Evolutionary conservation across 2,113 vertebrate genomes (phyloP).

Genomic region (Hippocampus zosterae): DNA sequence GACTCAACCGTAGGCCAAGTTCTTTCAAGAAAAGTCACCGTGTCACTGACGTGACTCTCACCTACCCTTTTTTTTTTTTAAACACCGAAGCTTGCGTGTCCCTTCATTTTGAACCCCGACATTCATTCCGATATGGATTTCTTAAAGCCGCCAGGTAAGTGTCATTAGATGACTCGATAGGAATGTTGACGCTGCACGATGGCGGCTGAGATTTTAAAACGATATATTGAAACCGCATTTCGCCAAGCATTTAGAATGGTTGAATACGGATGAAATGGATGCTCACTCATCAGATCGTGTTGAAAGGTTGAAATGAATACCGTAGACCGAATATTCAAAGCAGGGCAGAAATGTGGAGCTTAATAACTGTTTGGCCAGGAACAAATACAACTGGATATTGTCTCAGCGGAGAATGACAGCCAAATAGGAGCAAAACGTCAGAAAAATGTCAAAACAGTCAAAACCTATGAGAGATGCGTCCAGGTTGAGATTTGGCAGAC

Average conservation of each 20-base stretch:
- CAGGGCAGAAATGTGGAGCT: background rate
- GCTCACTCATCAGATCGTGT: too few species aligned
- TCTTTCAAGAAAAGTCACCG: background rate
- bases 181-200: background rate
- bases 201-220: background rate
- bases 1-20: background rate
- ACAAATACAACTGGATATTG: too few species aligned
- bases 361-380: too few species aligned
- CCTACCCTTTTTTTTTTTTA: background rate
- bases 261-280: too few species aligned
- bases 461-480: too few species aligned
- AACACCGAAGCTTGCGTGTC: background rate
- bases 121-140: slow-evolving; percentile 24
- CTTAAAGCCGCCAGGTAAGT: slow-evolving; percentile 29
- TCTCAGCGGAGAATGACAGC: too few species aligned
- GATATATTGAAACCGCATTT: background rate
- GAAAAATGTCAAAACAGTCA: too few species aligned
- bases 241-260: too few species aligned
- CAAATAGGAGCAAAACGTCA: too few species aligned
- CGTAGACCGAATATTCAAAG: background rate
- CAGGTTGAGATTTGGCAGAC: too few species aligned
- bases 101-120: background rate
- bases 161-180: too few species aligned
- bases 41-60: background rate
- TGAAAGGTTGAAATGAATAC: background rate